These are phyloP conservation scores for Bubo blakistoni DNA, from an alignment of 2,113 vertebrate species.

Conservation along the genomic window DNA sequence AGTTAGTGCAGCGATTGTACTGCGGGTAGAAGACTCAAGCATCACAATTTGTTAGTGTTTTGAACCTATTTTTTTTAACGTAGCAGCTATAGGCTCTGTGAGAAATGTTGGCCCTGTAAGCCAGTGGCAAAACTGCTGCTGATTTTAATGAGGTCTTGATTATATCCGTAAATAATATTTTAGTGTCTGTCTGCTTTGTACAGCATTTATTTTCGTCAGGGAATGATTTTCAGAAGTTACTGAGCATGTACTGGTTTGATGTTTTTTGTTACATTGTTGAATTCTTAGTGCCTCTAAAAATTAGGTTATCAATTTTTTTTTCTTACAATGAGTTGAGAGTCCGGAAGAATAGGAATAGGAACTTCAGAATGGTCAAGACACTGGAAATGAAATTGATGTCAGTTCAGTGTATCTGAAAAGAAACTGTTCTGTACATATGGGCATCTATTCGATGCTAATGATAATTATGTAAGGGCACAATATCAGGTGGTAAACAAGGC, in stretches of 20 bases:
- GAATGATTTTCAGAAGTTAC: background rate
- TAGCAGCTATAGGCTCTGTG: background rate
- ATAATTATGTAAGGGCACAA: too few species aligned
- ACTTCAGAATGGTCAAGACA: too few species aligned
- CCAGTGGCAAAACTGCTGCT: background rate
- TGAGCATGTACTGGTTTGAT: fast-evolving
- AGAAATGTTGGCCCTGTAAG: background rate
- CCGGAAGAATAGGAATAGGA: too few species aligned
- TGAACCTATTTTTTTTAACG: background rate
- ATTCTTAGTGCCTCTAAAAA: background rate
- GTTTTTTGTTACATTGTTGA: background rate
- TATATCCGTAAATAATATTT: background rate
- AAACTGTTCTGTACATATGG: too few species aligned
- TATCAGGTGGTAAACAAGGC: too few species aligned
- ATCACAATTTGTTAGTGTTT: background rate
- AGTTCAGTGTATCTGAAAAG: too few species aligned
- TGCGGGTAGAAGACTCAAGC: background rate
- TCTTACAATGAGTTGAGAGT: too few species aligned
- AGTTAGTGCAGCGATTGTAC: background rate
- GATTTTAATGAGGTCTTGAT: background rate
- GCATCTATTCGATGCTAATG: too few species aligned
- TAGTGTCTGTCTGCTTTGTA: background rate
- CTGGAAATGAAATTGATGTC: too few species aligned
- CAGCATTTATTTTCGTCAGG: background rate
- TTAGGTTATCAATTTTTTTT: too few species aligned